Percentiles rank a stretch among this genome's conserved stretches.
These are phyloP conservation scores for Gadus chalcogrammus DNA, from an alignment of 2,113 vertebrate genomes.

Conservation along the genomic window DNA sequence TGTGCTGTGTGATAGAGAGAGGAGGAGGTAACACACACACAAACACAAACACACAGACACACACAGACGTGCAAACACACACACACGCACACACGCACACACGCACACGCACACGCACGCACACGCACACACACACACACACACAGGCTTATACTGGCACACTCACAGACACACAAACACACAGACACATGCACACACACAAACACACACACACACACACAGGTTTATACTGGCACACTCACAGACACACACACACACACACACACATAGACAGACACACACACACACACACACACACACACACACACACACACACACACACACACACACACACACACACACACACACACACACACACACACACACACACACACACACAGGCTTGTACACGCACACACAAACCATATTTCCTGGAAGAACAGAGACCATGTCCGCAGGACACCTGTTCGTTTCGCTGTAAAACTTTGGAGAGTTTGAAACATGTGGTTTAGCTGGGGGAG, in stretches of 20 bases:
- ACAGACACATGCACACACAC: no score
- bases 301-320: no score
- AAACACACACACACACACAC: no score
- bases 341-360: no score
- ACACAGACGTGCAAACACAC: background rate
- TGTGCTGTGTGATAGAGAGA: constrained; percentile 41
- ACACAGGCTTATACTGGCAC: no score
- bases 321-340: no score
- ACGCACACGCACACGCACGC: no score
- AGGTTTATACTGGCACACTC: no score
- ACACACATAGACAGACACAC: background rate
- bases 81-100: constrained; percentile 11
- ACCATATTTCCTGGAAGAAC: constrained; percentile 46
- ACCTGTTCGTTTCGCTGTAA: constrained; percentile 70
- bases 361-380: no score
- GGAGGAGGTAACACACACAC: constrained; percentile 27
- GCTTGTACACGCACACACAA: constrained; percentile 1
- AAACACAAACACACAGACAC: background rate
- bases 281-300: no score
- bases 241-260: background rate
- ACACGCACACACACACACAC: no score
- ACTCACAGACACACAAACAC: no score
- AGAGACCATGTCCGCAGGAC: constrained; percentile 50
- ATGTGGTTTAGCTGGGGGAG: constrained; percentile 61
- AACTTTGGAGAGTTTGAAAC: constrained; percentile 63